A percentile compares a stretch with the other conserved stretches of the same genome.
phyloP scores from a whole-genome alignment of 2,888 invertebrate genomes.

The Malachius bipustulatus region DNA sequence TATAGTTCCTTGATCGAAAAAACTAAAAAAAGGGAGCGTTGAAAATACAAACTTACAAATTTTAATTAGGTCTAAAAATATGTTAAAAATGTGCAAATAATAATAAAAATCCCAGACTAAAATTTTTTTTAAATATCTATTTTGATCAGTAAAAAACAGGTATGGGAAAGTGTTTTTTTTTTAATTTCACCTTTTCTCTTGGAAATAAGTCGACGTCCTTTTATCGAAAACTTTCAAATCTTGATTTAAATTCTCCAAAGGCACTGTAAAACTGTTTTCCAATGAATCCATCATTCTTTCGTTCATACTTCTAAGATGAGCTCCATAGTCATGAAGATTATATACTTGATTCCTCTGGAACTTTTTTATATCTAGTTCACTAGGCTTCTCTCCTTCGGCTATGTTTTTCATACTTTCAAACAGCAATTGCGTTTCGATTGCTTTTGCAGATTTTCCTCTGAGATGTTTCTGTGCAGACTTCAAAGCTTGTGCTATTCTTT shows the following conservation, averaged over 20 bases:
- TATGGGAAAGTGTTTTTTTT: no score
- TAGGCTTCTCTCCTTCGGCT: conserved; percentile 37
- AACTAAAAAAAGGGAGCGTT: no score
- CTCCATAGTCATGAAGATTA: conserved; percentile 22
- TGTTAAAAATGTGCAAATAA: no score
- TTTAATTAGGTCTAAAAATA: no score
- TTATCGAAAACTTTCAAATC: conserved; percentile 53
- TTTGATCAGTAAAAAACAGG: no score
- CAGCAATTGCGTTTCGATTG: conserved; percentile 55
- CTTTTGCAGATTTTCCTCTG: conserved; percentile 63
- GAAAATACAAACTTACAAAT: no score
- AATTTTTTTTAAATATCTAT: no score
- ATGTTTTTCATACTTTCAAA: conserved; percentile 46
- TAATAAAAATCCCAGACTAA: no score
- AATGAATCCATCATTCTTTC: conserved; percentile 35
- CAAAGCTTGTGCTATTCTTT: conserved; percentile 34
- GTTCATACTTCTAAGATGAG: conserved; percentile 37
- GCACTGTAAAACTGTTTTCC: conserved; percentile 46
- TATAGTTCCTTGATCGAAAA: no score
- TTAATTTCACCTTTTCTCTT: conserved; percentile 55
- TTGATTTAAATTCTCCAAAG: conserved; percentile 46
- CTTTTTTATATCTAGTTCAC: conserved; percentile 34
- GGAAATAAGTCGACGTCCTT: conserved; percentile 45
- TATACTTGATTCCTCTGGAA: conserved; percentile 25
- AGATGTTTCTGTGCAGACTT: conserved; percentile 42